Conservation (phyloP, 2,113 vertebrate genomes). For the Leucoraja erinaceus region DNA sequence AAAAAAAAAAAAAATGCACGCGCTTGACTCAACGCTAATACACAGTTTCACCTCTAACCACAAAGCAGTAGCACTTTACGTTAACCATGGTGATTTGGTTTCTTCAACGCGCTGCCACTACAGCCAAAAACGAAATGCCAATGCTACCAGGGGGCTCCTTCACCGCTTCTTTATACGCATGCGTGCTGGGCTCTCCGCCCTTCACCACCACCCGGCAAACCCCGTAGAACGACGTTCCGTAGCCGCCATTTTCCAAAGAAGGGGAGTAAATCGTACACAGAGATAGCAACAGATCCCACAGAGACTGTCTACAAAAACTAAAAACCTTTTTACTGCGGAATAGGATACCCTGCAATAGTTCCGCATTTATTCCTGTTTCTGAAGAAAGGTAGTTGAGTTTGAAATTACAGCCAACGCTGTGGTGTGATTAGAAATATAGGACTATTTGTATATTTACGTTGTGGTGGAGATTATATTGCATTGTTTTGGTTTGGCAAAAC, state of each 20-base stretch:
- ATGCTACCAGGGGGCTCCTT: neutral
- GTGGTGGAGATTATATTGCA: slow-evolving; percentile 70
- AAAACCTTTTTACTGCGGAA: slow-evolving; percentile 3
- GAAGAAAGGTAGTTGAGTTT: neutral
- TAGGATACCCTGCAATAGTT: slow-evolving; percentile 41
- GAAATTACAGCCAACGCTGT: neutral
- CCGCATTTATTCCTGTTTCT: slow-evolving; percentile 52
- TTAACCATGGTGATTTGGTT: neutral
- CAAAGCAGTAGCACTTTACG: neutral
- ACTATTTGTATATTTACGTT: slow-evolving; percentile 40
- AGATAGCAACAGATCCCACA: slow-evolving; percentile 37
- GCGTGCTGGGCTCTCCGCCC: slow-evolving; percentile 33
- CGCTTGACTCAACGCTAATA: neutral
- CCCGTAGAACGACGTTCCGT: slow-evolving; percentile 37
- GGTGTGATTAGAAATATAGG: slow-evolving; percentile 3
- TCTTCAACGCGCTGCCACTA: slow-evolving; percentile 18
- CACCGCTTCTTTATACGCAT: neutral
- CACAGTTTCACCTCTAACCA: slow-evolving; percentile 2
- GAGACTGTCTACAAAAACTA: slow-evolving; percentile 14
- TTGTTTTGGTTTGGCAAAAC: slow-evolving; percentile 71
- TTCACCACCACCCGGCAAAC: slow-evolving; percentile 7
- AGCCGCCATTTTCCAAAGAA: slow-evolving; percentile 37
- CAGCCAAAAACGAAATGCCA: slow-evolving; percentile 34
- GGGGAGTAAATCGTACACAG: slow-evolving; percentile 32
- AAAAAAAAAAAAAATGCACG: neutral